A percentile compares a stretch with the other conserved stretches of the same genome.
These are phyloP conservation scores for Cistogaster globosa DNA, from an alignment of 2,888 invertebrate species.

Conservation along the genomic window DNA sequence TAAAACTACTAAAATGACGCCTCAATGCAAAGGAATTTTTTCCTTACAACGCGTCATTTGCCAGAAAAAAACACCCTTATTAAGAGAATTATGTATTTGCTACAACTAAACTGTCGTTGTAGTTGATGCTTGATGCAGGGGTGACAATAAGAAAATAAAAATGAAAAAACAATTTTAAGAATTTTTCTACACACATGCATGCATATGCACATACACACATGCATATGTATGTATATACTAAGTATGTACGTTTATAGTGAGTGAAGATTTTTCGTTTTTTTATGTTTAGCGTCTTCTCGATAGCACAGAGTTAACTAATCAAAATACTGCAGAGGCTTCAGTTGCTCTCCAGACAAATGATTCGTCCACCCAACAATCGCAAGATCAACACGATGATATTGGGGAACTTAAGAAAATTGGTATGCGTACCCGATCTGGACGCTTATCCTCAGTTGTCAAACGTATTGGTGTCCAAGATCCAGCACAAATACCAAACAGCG, in stretches of 20 bases:
- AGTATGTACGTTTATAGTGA: background rate
- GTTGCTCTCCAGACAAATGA: slow-evolving; percentile 62
- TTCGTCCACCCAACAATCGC: slow-evolving; percentile 43
- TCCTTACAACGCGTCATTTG: background rate
- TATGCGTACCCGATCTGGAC: slow-evolving; percentile 78
- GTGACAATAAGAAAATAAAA: slow-evolving; percentile 32
- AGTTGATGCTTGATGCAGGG: slow-evolving; percentile 8
- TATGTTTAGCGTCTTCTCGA: slow-evolving; percentile 69
- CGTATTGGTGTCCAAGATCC: slow-evolving; percentile 76
- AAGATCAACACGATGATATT: slow-evolving; percentile 75
- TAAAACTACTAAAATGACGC: background rate
- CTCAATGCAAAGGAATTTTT: slow-evolving; percentile 49
- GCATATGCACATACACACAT: background rate
- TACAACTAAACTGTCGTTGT: slow-evolving; percentile 18
- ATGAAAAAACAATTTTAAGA: background rate
- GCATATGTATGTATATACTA: background rate
- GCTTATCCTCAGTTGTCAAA: slow-evolving; percentile 75
- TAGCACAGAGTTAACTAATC: slow-evolving; percentile 42
- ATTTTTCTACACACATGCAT: background rate
- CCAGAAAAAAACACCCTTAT: background rate
- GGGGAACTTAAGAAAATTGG: slow-evolving; percentile 74
- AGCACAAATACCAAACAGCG: slow-evolving; percentile 58
- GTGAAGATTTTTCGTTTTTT: background rate
- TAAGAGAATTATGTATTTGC: background rate
- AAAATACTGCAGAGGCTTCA: slow-evolving; percentile 58